phyloP scores from a whole-genome alignment of 37 sponge, comb jelly and placozoan genomes.

The Spongilla lacustris region DNA sequence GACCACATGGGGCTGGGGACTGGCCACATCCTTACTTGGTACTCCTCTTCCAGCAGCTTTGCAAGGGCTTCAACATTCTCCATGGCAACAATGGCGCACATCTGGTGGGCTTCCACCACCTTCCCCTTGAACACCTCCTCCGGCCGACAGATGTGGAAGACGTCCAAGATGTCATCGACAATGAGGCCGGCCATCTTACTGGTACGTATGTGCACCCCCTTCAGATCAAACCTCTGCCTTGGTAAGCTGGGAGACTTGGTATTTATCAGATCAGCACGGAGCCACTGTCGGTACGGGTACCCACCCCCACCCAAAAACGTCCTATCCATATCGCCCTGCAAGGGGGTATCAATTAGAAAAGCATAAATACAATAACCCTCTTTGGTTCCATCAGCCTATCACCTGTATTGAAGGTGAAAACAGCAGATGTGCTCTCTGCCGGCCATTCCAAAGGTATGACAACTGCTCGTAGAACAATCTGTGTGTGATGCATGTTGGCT shows the following conservation, averaged over 20 bases:
- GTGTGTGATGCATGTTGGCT: slow-evolving; percentile 11
- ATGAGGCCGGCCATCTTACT: slow-evolving; percentile 41
- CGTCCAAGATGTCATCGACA: slow-evolving; percentile 23
- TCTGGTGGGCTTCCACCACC: slow-evolving; percentile 14
- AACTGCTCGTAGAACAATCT: slow-evolving; percentile 28
- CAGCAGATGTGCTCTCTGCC: slow-evolving; percentile 9
- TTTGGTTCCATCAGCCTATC: not conserved
- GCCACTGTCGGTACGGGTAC: slow-evolving; percentile 37
- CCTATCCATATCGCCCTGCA: slow-evolving; percentile 62
- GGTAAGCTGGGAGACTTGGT: not conserved
- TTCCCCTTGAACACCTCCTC: slow-evolving; percentile 19
- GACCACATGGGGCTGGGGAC: not conserved
- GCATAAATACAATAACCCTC: no score
- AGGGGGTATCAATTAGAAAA: not conserved
- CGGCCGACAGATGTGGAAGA: slow-evolving; percentile 48
- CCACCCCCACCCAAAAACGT: slow-evolving; percentile 27
- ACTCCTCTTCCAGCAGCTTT: slow-evolving; percentile 13
- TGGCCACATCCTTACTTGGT: not conserved
- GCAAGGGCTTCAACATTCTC: not conserved
- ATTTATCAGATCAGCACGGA: slow-evolving; percentile 39
- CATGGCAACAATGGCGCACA: slow-evolving; percentile 6
- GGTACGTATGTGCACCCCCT: not conserved
- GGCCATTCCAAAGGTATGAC: slow-evolving; percentile 40
- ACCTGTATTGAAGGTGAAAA: slow-evolving; percentile 52
- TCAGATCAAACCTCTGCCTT: not conserved